Evolutionary conservation across 2,797 vertebrate species (phyloP), one percentile per base, ranked within the genome.

Genomic region (Cyprinodon diabolis): DNA sequence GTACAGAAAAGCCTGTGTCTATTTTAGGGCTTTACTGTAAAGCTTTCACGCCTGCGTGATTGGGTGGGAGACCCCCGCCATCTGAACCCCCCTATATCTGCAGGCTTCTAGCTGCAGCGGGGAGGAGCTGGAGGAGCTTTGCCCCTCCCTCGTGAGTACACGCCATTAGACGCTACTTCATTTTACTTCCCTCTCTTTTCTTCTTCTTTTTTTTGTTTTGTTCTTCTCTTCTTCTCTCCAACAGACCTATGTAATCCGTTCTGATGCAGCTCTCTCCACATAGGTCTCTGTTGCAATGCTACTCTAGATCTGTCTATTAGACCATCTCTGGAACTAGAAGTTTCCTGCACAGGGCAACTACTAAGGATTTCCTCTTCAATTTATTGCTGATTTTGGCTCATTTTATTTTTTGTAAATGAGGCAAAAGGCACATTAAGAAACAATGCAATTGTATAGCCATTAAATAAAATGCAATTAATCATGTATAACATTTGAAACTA

Each of bases 1-100:
- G 98, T 98, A 98, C 97, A 99, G 97, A 99, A 98, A 97, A 98
- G 98, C 96, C 97, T 98, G 97, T 99, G 97, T 99, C 97, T 99
- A 98, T 99, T 98, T 99, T 98, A 94, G 97, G 97, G 97, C 95
- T 97, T 97, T 98, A 98, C 97, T 99, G 96, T 99, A 98, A 94
- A 92, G 97, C 97, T 97, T 97, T 98, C 96, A 97, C 96, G 96
- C 96, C 97, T 94, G 96, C 96, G 97, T 94, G 97, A 97, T 97
- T 97, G 97, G 96, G 96, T 98, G 97, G 97, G 97, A 97, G 95
- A 96, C 82, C 92, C 92, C 96, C 97, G 96, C 97, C 97, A 98
- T 96, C 97, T 97, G 97, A 97, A 96, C 95, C 97, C 96, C 97
- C 97, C 97, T 97, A 65, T 95, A 97, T 95, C 97, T 97, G 97